Evolutionary conservation across 2,113 vertebrate genomes (phyloP), one percentile per base, ranked within the genome.

Genomic region (Chaetodon trifascialis): DNA sequence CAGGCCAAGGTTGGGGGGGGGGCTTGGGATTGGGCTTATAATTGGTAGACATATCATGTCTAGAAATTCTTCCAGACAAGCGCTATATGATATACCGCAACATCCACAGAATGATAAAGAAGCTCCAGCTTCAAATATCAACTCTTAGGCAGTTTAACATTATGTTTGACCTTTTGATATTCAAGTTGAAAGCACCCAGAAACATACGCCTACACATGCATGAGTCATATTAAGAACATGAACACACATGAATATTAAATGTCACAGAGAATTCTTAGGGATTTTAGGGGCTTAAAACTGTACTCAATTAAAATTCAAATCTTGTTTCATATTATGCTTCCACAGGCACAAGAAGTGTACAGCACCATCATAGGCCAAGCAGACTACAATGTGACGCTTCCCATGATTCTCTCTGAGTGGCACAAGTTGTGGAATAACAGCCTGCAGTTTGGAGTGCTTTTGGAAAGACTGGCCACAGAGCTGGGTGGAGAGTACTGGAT

Each of bases 401-500:
- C 92, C 42, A 91, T 85, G 88, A 86, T 96, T 54, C 91, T 96
- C 46, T 89, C 90, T 2, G 92, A 93, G 80, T 95, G 94, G 94
- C 91, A 94, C 7, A 66, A 66, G 15, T 58, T 95, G 23, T 54
- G 16, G 6, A 86, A 66, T 14, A 80, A 64, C 40, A 85, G 55
- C n/a, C 0, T 73, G 60, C 14, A 89, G 21, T 91, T 93, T 52
- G 52, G 4, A 11, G 9, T 7, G n/a, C 5, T 83, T 16, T 15
- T 86, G 14, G 14, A 59, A 2, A 16, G 36, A 16, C 10, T 94
- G 19, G 0, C 34, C 2, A 38, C 4, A 14, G 42, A 63, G 14
- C 59, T 94, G 34, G 46, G 71, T 51, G 72, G 21, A 44, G 73
- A 15, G 2, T 72, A 91, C 73, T 84, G 86, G 88, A 76, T 69